phyloP scores from a whole-genome alignment of 2,797 vertebrate genomes.

The Alcedo quadribrachys region DNA sequence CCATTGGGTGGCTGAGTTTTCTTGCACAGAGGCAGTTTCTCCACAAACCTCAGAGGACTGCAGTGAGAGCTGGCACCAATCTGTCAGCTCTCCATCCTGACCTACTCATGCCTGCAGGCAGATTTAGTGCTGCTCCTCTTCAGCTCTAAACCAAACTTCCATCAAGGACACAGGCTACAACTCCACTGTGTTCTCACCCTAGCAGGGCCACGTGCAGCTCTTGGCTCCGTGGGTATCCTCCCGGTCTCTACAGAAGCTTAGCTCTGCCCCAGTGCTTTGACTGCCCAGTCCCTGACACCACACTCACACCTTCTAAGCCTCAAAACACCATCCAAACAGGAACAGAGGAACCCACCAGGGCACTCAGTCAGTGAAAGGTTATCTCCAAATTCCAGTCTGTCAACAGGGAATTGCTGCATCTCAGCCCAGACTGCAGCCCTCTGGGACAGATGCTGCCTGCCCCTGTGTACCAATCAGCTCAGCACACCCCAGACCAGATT shows the following conservation, averaged over 20 bases:
- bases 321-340: background rate
- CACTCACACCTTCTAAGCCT: background rate
- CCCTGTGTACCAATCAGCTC: background rate
- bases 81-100: background rate
- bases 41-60: background rate
- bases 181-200: background rate
- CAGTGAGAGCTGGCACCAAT: fast-evolving
- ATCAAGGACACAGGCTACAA: background rate
- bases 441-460: background rate
- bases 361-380: background rate
- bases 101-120: background rate
- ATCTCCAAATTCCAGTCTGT: background rate
- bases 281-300: background rate
- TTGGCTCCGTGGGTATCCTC: background rate
- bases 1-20: background rate
- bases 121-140: background rate
- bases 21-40: background rate
- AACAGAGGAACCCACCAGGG: background rate
- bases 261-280: background rate
- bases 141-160: background rate
- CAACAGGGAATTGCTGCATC: fast-evolving
- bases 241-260: background rate
- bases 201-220: background rate
- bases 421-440: fast-evolving
- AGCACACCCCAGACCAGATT: background rate